phyloP scores from a whole-genome alignment of 2,888 invertebrate species.

The Anarsia innoxiella region DNA sequence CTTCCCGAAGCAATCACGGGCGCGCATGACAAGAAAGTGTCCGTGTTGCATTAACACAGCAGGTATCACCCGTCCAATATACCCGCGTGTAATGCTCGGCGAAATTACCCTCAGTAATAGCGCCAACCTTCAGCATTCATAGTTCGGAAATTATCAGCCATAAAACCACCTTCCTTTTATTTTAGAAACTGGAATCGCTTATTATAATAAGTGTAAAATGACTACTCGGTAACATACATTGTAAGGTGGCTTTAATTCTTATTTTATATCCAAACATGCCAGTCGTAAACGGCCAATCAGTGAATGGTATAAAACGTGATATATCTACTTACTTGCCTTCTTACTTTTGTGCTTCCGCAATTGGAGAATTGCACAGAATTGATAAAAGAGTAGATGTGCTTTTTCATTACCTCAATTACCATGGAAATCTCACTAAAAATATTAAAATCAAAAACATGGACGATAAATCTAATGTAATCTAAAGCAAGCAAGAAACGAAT shows the following conservation, averaged over 20 bases:
- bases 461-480: no score
- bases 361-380: neutral
- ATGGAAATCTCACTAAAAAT: no score
- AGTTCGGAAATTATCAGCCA: constrained; percentile 72
- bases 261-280: constrained; percentile 13
- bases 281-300: constrained; percentile 2
- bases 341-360: no score
- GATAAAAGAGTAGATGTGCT: no score
- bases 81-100: constrained; percentile 54
- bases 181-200: constrained; percentile 51
- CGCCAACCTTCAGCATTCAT: constrained; percentile 61
- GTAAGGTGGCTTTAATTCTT: constrained; percentile 24
- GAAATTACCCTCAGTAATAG: constrained; percentile 69
- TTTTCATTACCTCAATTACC: no score
- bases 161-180: constrained; percentile 63
- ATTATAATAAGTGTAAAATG: constrained; percentile 46
- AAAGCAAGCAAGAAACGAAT: no score
- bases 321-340: no score
- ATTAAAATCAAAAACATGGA: no score
- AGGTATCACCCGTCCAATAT: constrained; percentile 49
- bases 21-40: constrained; percentile 52
- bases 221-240: constrained; percentile 34
- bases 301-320: constrained; percentile 6
- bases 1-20: constrained; percentile 41
- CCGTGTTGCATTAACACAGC: constrained; percentile 57